Conservation (phyloP, 2,113 vertebrate species). For the Atrichornis clamosus region DNA sequence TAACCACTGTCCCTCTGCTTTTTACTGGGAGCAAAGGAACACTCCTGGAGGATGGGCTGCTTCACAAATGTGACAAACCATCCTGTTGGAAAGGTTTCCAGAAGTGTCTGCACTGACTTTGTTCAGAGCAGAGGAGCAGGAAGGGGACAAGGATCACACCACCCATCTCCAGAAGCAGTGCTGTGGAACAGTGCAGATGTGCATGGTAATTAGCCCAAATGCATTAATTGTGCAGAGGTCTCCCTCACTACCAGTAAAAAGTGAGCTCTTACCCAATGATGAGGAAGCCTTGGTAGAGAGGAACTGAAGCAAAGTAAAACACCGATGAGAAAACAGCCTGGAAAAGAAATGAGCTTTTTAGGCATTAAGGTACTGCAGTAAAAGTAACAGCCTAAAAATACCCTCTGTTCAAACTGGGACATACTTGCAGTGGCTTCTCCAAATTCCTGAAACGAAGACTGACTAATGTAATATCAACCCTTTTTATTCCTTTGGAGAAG, state of each 20-base stretch:
- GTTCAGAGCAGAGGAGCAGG: not conserved
- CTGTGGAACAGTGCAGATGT: not conserved
- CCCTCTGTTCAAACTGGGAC: not conserved
- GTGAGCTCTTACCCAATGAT: conserved; percentile 88
- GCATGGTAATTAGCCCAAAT: not conserved
- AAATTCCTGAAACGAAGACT: not conserved
- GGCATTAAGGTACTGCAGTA: not conserved
- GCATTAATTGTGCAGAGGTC: not conserved
- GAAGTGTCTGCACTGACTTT: not conserved
- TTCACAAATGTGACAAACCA: not conserved
- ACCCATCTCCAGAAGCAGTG: not conserved
- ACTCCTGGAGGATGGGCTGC: not conserved
- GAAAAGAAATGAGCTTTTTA: not conserved
- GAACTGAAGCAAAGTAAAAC: conserved; percentile 95
- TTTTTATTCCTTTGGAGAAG: not conserved
- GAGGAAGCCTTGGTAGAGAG: conserved; percentile 97
- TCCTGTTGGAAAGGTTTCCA: not conserved
- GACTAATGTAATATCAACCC: not conserved
- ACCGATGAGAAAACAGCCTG: conserved; percentile 96
- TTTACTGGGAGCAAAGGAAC: not conserved
- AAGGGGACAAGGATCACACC: not conserved
- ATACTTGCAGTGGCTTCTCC: not conserved
- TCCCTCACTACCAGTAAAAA: not conserved
- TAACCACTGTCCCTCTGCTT: not conserved
- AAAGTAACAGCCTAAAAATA: not conserved